Conservation (phyloP, 2,113 vertebrate species). For the Coptodon rendalli region DNA sequence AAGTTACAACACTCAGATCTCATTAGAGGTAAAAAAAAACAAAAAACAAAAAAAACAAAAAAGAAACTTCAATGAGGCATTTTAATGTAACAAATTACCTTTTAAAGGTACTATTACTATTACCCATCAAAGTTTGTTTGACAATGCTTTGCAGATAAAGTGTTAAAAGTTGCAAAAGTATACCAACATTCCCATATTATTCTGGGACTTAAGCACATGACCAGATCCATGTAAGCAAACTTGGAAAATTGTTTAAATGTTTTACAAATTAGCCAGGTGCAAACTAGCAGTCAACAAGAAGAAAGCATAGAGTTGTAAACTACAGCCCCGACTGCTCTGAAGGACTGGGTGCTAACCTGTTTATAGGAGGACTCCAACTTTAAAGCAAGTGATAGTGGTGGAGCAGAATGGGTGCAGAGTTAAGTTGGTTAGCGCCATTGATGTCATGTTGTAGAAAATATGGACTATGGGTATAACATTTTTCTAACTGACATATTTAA, state of each 20-base stretch:
- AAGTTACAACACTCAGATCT: not conserved
- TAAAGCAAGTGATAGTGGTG: not conserved
- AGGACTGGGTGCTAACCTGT: not conserved
- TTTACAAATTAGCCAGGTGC: not conserved
- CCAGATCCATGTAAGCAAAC: not conserved
- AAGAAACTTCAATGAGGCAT: not conserved
- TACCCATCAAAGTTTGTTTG: not conserved
- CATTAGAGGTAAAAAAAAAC: not conserved
- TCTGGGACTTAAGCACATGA: not conserved
- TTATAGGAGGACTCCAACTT: not conserved
- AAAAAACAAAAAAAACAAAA: rapidly evolving
- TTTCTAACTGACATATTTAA: not conserved
- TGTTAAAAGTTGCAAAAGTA: not conserved
- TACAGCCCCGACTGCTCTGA: not conserved
- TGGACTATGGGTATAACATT: not conserved
- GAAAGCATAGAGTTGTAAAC: not conserved
- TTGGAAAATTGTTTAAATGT: not conserved
- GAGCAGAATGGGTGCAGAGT: not conserved
- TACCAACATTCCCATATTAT: not conserved
- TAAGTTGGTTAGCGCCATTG: not conserved
- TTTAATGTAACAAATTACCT: not conserved
- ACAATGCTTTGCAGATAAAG: not conserved
- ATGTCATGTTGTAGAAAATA: not conserved
- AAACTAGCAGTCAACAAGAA: not conserved
- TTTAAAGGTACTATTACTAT: not conserved